Percentiles rank a stretch among this genome's conserved stretches.
These are phyloP conservation scores for Ochropleura leucogaster DNA, from an alignment of 2,888 invertebrate genomes.

Conservation along the genomic window DNA sequence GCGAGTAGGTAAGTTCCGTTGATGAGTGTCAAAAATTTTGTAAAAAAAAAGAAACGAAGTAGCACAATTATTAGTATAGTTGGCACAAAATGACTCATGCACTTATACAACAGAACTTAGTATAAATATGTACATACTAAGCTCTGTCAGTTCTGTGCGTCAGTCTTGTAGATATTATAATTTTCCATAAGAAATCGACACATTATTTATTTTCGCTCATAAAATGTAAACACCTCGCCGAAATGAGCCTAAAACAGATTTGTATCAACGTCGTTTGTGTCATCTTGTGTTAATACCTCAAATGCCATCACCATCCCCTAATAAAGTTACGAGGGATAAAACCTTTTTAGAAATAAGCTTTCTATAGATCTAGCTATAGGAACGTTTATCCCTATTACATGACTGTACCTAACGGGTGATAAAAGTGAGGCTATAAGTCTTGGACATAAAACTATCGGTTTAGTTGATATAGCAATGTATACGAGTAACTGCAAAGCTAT, in stretches of 20 bases:
- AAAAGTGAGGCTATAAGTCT: constrained; percentile 29
- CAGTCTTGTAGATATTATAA: too few relatives aligned
- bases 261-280: not conserved
- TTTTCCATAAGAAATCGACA: not conserved
- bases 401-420: constrained; percentile 4
- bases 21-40: not conserved
- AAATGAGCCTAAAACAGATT: not conserved
- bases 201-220: not conserved
- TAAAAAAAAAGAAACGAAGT: not conserved
- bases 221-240: not conserved
- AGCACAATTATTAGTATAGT: not conserved
- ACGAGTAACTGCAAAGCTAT: not conserved
- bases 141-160: too few relatives aligned
- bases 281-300: constrained; percentile 5
- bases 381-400: not conserved
- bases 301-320: constrained; percentile 6
- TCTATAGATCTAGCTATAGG: constrained; percentile 7
- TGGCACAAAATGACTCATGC: not conserved
- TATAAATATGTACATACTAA: too few relatives aligned
- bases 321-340: constrained; percentile 27
- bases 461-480: constrained; percentile 10
- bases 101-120: not conserved
- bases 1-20: not conserved
- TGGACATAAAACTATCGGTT: constrained; percentile 6
- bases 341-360: constrained; percentile 13